phyloP scores from a whole-genome alignment of 2,888 invertebrate genomes.

The Eupithecia vulgata region DNA sequence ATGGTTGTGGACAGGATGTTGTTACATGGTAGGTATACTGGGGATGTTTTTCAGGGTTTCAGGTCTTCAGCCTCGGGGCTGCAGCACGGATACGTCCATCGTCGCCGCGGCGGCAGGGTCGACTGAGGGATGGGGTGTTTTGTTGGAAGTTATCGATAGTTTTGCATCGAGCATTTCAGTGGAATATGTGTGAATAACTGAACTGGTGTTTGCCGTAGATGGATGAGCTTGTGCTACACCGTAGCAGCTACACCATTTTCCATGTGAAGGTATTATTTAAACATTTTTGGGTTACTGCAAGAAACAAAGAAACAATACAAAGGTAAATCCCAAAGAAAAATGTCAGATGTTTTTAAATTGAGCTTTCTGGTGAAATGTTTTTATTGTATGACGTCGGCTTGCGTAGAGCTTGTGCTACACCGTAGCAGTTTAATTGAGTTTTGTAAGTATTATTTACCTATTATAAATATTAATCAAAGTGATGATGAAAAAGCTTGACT shows the following conservation, averaged over 20 bases:
- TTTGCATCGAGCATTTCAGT: neutral
- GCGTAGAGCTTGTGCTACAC: neutral
- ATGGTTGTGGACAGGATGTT: conserved; percentile 51
- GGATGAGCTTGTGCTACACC: neutral
- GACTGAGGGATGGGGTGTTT: conserved; percentile 48
- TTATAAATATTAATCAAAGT: neutral
- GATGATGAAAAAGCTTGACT: neutral
- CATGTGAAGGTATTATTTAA: neutral
- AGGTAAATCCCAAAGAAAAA: neutral
- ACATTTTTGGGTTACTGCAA: neutral
- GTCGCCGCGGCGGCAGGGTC: conserved; percentile 52
- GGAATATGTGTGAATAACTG: neutral
- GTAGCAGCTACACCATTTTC: neutral
- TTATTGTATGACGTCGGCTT: neutral
- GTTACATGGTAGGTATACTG: conserved; percentile 52
- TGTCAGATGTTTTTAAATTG: too few relatives aligned
- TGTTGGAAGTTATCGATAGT: conserved; percentile 22
- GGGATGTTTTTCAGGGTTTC: conserved; percentile 46
- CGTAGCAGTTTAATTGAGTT: neutral
- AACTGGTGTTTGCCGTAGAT: neutral
- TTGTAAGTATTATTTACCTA: neutral
- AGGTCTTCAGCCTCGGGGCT: conserved; percentile 55
- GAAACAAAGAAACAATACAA: neutral
- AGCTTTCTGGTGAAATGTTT: too few relatives aligned
- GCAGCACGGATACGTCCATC: conserved; percentile 63